Evolutionary conservation across 2,888 invertebrate species (phyloP), one percentile per base, ranked within the genome.

Genomic region (Scelioninae gen. 1): DNA sequence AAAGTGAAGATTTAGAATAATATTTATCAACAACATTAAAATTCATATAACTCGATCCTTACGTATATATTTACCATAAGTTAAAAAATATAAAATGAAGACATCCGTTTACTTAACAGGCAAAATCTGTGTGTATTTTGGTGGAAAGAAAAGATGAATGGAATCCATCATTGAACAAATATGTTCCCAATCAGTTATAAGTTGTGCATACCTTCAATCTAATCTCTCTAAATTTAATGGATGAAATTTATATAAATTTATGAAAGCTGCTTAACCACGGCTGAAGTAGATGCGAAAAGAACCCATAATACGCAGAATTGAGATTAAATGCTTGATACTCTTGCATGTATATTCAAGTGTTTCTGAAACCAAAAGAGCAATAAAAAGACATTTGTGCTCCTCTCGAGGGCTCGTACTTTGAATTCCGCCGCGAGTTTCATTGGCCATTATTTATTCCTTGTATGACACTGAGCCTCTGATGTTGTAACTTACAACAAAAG

Each of bases 371-470:
- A 69, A 69, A 62, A 47, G 65, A 76, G 66, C 71, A 76, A 71
- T 65, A 76, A 71, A 72, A 82, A 60, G 72, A 63, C 75, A 49
- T 58, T 71, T 55, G 76, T 40, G 71, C 71, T 69, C 53, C 53
- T 77, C 55, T 68, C 84, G 60, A 76, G 69, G 76, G 58, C 78
- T 79, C 72, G 83, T 78, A 85, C 86, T 86, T 88, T 85, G 86
- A 88, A 88, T 89, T 87, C 88, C 87, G 85, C 86, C 81, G 86
- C 84, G 84, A 83, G 85, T 89, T 88, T 88, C 88, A 89, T 88
- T 88, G 88, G 86, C 88, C 87, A 88, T 88, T 89, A 89, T 84
- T 89, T 88, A 89, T 88, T 87, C 87, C 83, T 63, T 63, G 79
- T 87, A 87, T 87, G 87, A 78, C 82, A 82, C 86, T 85, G 85